Evolutionary conservation across 2,797 vertebrate species (phyloP), one percentile per base, ranked within the genome.

Genomic region (Babyrousa celebensis): DNA sequence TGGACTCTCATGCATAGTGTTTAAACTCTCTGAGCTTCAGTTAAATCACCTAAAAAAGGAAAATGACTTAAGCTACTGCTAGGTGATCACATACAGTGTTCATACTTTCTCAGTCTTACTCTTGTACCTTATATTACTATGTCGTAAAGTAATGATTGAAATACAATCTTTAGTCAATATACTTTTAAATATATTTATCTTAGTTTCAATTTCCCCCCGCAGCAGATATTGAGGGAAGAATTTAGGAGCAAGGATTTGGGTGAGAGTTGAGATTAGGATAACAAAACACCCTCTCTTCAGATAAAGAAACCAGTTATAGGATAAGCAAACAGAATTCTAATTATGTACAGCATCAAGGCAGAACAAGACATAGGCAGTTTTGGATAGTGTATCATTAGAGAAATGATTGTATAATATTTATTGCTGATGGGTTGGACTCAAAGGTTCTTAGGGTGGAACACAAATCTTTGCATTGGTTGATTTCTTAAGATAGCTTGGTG

Each of bases 401-500:
- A 86, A 94, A 58, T 67, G 29, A 43, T 0, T 85, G 29, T 79
- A 75, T 4, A 25, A 12, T 74, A 60, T 58, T 71, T 54, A 71
- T 74, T 68, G 43, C 18, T 75, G 52, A 43, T 63, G 21, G 60
- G 5, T 32, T 84, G 16, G 2, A 40, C 25, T 67, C 54, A 11
- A 40, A 93, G 15, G 1, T 32, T 56, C 56, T 63, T 12, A 77
- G 1, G 29, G 15, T 77, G 10, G 23, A 32, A 82, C 12, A 91
- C 52, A 78, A 48, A 12, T 93, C 8, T 67, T 78, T 77, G 15
- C 23, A 4, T 62, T 87, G 36, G 25, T 67, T 85, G 14, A 56
- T 91, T 96, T 85, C 86, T 95, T 77, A 88, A 85, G 21, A 85
- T 40, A 54, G 27, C 1, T n/a, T 72, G 8, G 32, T 80, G 9